Evolutionary conservation across 2,888 invertebrate species (phyloP).

Genomic region (Catocala nupta): DNA sequence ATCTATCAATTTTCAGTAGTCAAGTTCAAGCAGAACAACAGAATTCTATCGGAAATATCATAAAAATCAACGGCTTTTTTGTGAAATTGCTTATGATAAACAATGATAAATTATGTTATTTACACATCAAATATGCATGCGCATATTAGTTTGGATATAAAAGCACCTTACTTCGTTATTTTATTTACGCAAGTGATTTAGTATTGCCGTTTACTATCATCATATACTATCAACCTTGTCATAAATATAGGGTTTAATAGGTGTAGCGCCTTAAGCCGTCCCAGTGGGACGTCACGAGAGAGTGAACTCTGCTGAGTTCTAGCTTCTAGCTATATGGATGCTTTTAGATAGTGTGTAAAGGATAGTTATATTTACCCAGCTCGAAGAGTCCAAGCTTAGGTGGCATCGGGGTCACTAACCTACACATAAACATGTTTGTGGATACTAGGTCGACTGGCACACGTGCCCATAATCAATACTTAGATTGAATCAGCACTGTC

Average conservation of each 20-base stretch:
- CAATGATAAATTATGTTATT: no score
- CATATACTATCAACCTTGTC: not conserved
- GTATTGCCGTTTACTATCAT: no score
- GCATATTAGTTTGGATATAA: no score
- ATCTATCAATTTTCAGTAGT: no score
- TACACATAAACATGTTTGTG: conserved; percentile 20
- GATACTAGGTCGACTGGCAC: conserved; percentile 17
- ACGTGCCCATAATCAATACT: conserved; percentile 36
- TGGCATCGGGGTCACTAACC: conserved; percentile 24
- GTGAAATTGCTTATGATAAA: no score
- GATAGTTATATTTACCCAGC: not conserved
- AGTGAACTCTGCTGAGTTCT: not conserved
- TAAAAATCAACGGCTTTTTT: no score
- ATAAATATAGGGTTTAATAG: not conserved
- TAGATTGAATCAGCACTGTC: conserved; percentile 28
- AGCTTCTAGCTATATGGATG: not conserved
- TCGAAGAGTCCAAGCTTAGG: conserved; percentile 7
- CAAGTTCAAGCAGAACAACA: no score
- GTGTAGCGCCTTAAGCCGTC: not conserved
- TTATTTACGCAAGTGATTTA: no score
- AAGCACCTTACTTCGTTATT: no score
- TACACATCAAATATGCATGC: no score
- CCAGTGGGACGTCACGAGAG: not conserved
- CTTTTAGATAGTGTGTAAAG: not conserved
- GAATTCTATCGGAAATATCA: no score